A percentile compares a stretch with the other conserved stretches of the same genome.
Conservation (phyloP, 2,113 vertebrate species). For the Corythornis vintsioides region DNA sequence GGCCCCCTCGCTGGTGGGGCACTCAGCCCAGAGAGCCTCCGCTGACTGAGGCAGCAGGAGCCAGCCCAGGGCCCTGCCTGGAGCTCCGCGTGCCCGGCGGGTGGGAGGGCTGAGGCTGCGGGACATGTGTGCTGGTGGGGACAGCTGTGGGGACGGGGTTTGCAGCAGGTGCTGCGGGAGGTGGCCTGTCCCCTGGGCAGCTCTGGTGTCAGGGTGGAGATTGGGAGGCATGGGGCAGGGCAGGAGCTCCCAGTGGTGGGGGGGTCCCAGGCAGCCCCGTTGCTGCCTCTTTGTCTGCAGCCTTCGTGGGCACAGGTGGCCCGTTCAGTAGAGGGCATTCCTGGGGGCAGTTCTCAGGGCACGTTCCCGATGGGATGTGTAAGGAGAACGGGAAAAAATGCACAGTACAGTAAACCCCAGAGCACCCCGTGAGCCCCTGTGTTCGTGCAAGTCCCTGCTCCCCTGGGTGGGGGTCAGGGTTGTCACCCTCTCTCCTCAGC, state of each 20-base stretch:
- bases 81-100: not conserved
- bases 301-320: not conserved
- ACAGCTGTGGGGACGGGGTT: rapidly evolving
- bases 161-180: rapidly evolving
- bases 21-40: not conserved
- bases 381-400: not conserved
- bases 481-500: not conserved
- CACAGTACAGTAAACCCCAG: not conserved
- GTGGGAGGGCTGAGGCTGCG: too few relatives aligned
- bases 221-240: rapidly evolving
- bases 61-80: not conserved
- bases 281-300: not conserved
- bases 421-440: not conserved
- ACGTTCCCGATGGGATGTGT: not conserved
- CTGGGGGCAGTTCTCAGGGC: not conserved
- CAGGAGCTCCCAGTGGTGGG: too few relatives aligned
- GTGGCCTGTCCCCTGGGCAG: not conserved
- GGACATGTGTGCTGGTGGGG: rapidly evolving
- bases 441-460: rapidly evolving
- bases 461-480: not conserved
- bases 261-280: too few relatives aligned
- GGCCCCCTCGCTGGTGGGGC: rapidly evolving
- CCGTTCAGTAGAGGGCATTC: not conserved
- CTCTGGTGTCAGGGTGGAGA: too few relatives aligned
- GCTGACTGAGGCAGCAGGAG: not conserved